Percentiles rank a stretch among this genome's conserved stretches.
Conservation (phyloP, 2,113 vertebrate species). For the Ailurus styani region DNA sequence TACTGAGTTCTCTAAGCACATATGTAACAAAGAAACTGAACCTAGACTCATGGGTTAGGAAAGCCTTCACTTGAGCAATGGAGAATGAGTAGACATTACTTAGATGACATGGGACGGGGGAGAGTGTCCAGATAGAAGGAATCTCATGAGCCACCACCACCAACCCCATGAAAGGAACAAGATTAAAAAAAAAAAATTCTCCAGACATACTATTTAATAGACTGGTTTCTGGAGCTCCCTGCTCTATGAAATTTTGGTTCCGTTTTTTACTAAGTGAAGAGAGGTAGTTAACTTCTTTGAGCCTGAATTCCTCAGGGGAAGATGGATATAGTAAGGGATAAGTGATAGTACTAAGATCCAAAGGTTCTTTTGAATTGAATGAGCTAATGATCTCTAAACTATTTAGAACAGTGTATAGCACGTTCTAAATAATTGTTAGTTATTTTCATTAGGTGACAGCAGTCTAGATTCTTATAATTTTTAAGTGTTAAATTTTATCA, state of each 20-base stretch:
- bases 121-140: background rate
- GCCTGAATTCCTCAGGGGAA: background rate
- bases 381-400: background rate
- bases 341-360: background rate
- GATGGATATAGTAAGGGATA: background rate
- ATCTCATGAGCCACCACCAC: background rate
- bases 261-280: background rate
- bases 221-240: background rate
- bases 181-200: background rate
- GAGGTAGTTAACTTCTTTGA: background rate
- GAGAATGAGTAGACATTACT: background rate
- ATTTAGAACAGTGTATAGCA: background rate
- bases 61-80: background rate
- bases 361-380: background rate
- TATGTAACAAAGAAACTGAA: background rate
- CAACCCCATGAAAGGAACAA: background rate
- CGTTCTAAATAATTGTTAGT: background rate
- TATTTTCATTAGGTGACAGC: background rate
- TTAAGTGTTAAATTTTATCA: background rate
- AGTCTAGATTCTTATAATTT: background rate
- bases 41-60: background rate
- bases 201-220: background rate
- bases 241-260: background rate
- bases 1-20: background rate
- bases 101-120: background rate